Evolutionary conservation across 1,140 invertebrate species (phyloP), one percentile per base, ranked within the genome.

Genomic region (Drosophila yakuba): DNA sequence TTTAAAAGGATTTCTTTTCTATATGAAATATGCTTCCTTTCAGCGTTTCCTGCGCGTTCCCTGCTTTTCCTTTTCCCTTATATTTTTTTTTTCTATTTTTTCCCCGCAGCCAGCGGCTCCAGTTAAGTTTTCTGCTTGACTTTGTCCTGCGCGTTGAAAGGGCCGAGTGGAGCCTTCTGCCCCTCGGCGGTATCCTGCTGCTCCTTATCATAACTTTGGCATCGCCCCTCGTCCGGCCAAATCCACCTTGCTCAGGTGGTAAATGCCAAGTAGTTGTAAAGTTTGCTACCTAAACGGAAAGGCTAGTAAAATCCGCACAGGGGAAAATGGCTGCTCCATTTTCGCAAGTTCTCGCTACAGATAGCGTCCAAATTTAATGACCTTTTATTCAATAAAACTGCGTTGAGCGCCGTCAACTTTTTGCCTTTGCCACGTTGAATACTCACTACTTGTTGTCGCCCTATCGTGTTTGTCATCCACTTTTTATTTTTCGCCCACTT

Each of bases 361-460:
- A 89, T 89, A 89, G 84, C 84, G 77, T 89, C 84, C 83, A 89
- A 89, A 89, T 89, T 89, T 89, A 89, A 89, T 89, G 84, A 90
- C 73, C 84, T 89, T 89, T 89, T 89, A 89, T 89, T 89, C 85
- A 89, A 89, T 89, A 80, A 89, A 89, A 88, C 79, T 74, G 75
- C 84, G 71, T 67, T 41, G 74, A 86, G 74, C 64, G 64, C 11
- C n/a, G 47, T n/a, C 25, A 71, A 71, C 39, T 66, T 71, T 71
- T 38, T 56, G 50, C 36, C 23, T 41, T 47, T 47, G 68, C 50
- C 25, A 38, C 45, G 67, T 36, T 54, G 25, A 57, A 69, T 58
- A 57, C 41, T 58, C 50, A 57, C 41, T 58, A 14, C 63, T 44
- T 54, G 47, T 66, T 43, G 47, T 25, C 23, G 23, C 35, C 28